phyloP scores from a whole-genome alignment of 2,888 invertebrate species.

The Elysia crispata region DNA sequence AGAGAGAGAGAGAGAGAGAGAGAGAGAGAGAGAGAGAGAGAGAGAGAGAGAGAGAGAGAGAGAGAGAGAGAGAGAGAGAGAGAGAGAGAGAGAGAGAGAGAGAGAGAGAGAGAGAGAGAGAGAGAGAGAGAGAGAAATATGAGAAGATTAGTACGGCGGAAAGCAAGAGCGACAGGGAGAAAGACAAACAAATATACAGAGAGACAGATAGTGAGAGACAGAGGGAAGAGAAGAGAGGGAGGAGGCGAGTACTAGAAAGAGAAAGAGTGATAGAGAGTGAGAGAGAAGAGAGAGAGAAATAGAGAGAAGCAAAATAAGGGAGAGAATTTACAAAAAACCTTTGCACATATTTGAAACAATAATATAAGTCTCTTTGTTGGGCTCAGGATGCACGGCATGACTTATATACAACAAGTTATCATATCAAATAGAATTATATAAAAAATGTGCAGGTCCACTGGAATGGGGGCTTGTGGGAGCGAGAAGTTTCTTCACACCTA shows the following conservation, averaged over 20 bases:
- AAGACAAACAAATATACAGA: background rate
- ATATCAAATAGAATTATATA: too few relatives aligned
- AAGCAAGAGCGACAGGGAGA: background rate
- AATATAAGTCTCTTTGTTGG: background rate
- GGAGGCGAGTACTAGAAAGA: background rate
- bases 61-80: background rate
- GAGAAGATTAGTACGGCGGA: background rate
- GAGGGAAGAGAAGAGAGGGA: background rate
- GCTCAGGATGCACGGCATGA: background rate
- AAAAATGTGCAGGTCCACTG: too few relatives aligned
- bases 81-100: background rate
- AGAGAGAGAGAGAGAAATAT: constrained; percentile 13
- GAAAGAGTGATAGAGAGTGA: background rate
- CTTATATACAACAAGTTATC: background rate
- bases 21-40: background rate
- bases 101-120: constrained; percentile 30
- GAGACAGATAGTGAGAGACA: background rate
- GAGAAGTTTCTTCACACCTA: too few relatives aligned
- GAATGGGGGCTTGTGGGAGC: too few relatives aligned
- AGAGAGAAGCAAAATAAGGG: background rate
- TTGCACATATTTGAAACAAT: background rate
- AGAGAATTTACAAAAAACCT: background rate
- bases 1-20: background rate
- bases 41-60: background rate
- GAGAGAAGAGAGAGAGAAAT: constrained; percentile 24